Evolutionary conservation across 1,140 invertebrate genomes (phyloP), one percentile per base, ranked within the genome.

Genomic region (Calosoma granatense): DNA sequence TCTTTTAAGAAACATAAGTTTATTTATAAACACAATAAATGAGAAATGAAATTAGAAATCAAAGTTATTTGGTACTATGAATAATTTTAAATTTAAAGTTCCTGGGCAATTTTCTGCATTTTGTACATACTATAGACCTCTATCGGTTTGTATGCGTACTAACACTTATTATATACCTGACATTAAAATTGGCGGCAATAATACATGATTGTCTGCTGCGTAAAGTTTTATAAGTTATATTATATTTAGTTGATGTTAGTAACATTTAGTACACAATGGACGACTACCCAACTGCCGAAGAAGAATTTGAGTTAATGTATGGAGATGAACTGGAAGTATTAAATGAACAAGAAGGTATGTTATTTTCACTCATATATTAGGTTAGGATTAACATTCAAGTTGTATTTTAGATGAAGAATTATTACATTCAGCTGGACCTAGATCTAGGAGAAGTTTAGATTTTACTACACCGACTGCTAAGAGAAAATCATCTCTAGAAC

Each of bases 291-390:
- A 81, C 87, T 71, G 75, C 80, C 6, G 84, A 89, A 59, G 86
- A 89, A 63, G 87, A 88, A 67, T 89, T 81, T 66, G 86, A 90
- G 64, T 71, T 87, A 26, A 76, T 83, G 66, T 82, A 87, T 64
- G 79, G 79, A 20, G 84, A 87, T 67, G 86, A 88, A 58, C 68
- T 85, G 20, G 85, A 89, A 65, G 63, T 83, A 64, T 67, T 88
- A 57, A 74, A 74, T 53, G 83, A 87, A 71, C 65, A 77, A 53
- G 77, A 82, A 63, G 76, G 77, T 70, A 67, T 69, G 47, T 65
- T 59, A 53, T 66, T 70, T n/a, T 30, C 14, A 15, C 20, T 12
- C 12, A 56, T 17, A 54, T 15, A 17, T 36, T 53, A 26, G 52
- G n/a, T 53, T 57, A 51, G 56, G 22, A 55, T 41, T 51, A 43